These are phyloP conservation scores for Seira ritae DNA, from an alignment of 2,888 invertebrate species.

Conservation along the genomic window DNA sequence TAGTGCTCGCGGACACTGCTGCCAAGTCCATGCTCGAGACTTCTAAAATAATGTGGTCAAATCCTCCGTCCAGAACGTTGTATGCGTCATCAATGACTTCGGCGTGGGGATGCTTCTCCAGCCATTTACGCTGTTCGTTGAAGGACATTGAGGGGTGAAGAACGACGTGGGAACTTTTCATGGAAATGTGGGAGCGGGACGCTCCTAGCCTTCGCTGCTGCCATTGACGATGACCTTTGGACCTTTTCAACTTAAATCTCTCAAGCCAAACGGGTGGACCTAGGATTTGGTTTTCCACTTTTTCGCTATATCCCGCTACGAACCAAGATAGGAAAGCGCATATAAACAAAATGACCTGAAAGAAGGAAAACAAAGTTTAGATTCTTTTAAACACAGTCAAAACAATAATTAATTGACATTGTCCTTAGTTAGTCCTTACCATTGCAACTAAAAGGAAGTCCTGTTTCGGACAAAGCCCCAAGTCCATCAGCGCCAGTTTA, in stretches of 20 bases:
- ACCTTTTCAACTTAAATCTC: conserved; percentile 26
- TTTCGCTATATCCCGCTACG: conserved; percentile 28
- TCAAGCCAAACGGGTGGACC: conserved; percentile 41
- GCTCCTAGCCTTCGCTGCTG: neutral
- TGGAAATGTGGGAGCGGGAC: neutral
- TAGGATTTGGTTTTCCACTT: conserved; percentile 19
- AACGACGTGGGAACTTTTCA: neutral
- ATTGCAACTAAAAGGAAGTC: conserved; percentile 9
- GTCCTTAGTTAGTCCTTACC: conserved; percentile 3
- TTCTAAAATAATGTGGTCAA: conserved; percentile 1
- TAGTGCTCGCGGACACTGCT: neutral
- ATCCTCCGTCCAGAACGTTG: conserved; percentile 30
- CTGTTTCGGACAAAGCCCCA: conserved; percentile 39
- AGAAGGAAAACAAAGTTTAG: neutral
- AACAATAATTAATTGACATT: no score
- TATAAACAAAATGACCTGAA: neutral
- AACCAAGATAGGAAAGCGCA: conserved; percentile 17
- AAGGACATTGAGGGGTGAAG: no score
- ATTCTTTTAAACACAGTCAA: no score
- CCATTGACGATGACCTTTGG: conserved; percentile 31
- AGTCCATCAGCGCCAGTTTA: conserved; percentile 15
- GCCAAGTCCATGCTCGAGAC: neutral
- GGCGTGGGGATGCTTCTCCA: neutral
- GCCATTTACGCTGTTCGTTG: no score
- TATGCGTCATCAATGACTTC: conserved; percentile 27